phyloP scores from a whole-genome alignment of 2,113 vertebrate species.

The Mobula birostris region DNA sequence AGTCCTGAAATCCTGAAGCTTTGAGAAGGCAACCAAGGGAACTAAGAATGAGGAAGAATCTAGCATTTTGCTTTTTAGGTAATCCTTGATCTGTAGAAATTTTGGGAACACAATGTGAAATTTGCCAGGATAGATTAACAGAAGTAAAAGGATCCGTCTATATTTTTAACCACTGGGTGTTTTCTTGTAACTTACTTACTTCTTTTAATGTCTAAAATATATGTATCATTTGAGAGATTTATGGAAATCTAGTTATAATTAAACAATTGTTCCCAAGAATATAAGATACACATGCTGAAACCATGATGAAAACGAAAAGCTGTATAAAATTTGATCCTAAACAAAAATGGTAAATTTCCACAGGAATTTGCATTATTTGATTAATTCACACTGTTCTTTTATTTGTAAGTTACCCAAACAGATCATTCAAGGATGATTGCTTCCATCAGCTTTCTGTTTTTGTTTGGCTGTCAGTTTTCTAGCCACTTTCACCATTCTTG shows the following conservation, averaged over 20 bases:
- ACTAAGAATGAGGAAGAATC: background rate
- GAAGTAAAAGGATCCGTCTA: no score
- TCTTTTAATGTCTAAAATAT: background rate
- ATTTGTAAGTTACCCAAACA: background rate
- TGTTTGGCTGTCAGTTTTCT: background rate
- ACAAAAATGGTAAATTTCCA: background rate
- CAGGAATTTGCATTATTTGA: background rate
- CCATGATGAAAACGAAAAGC: background rate
- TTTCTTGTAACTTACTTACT: background rate
- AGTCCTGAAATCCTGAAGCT: background rate
- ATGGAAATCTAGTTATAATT: background rate
- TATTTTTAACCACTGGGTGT: background rate
- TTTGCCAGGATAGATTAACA: background rate
- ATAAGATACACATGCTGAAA: background rate
- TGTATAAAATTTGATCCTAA: background rate
- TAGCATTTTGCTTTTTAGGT: background rate
- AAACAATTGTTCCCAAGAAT: background rate
- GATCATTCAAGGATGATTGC: background rate
- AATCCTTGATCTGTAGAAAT: background rate
- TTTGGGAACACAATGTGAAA: background rate
- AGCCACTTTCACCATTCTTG: background rate
- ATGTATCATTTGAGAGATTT: background rate
- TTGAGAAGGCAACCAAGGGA: background rate
- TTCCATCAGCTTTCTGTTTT: background rate
- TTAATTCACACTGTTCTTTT: background rate